Conservation (phyloP, 2,113 vertebrate species). For the Forbesichthys agassizii region DNA sequence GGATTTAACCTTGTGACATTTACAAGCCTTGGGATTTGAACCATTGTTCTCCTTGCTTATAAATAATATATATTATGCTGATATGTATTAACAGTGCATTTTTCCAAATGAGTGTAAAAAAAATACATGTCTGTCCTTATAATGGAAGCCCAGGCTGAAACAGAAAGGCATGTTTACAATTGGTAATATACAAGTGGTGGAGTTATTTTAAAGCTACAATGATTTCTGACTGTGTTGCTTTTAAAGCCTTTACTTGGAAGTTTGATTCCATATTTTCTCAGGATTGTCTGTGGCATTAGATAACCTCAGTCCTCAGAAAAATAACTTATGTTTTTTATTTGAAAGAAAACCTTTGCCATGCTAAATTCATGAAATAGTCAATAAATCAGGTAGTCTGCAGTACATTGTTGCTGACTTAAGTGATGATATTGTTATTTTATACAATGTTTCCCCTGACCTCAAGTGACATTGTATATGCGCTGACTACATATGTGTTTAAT, state of each 20-base stretch:
- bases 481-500: conserved; percentile 43
- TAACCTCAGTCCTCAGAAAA: conserved; percentile 31
- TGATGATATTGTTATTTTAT: conserved; percentile 1
- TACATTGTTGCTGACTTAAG: too few relatives aligned
- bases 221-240: conserved; percentile 25
- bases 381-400: too few relatives aligned
- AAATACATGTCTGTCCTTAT: not conserved
- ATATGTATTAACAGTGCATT: not conserved
- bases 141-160: not conserved
- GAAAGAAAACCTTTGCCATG: too few relatives aligned
- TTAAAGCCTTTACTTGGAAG: conserved; percentile 43
- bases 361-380: too few relatives aligned
- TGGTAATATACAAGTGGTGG: not conserved
- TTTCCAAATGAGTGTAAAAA: not conserved
- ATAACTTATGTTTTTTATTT: not conserved
- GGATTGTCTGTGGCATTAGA: too few relatives aligned
- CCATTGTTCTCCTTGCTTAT: not conserved
- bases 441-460: conserved; percentile 19
- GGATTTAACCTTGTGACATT: conserved; percentile 36
- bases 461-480: conserved; percentile 22
- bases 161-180: not conserved
- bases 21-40: conserved; percentile 15
- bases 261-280: conserved; percentile 18
- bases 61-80: not conserved
- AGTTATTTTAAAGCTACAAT: not conserved